A percentile compares a stretch with the other conserved stretches of the same genome.
Evolutionary conservation across 2,797 vertebrate species (phyloP).

Genomic region (Falco naumanni): DNA sequence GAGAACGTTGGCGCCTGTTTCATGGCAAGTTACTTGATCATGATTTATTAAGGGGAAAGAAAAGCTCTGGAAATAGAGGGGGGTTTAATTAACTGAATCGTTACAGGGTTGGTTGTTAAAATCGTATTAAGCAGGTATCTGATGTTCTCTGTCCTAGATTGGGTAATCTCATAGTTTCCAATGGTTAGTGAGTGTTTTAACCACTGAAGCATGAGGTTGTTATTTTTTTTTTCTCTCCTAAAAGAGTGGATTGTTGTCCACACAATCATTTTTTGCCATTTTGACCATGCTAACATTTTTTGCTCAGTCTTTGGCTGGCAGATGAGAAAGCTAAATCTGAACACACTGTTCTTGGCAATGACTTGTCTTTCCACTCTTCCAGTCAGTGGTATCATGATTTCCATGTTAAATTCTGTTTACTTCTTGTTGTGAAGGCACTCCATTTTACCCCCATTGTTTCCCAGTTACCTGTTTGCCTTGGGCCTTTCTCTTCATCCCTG

Average conservation of each 20-base stretch:
- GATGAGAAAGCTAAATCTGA: slow-evolving; percentile 61
- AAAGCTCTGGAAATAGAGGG: not conserved
- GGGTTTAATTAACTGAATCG: not conserved
- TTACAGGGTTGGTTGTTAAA: not conserved
- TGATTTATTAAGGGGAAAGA: not conserved
- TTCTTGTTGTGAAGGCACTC: not conserved
- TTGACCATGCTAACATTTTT: slow-evolving; percentile 63
- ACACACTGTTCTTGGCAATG: slow-evolving; percentile 60
- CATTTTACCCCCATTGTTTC: not conserved
- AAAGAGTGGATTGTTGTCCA: slow-evolving; percentile 41
- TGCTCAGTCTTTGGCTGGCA: slow-evolving; percentile 50
- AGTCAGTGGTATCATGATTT: slow-evolving; percentile 29
- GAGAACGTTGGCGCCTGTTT: no score
- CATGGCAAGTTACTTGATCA: not conserved
- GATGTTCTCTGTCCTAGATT: not conserved
- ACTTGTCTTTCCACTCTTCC: slow-evolving; percentile 23
- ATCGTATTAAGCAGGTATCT: not conserved
- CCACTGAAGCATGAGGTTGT: slow-evolving; percentile 58
- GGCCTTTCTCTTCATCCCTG: not conserved
- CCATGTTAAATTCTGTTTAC: not conserved
- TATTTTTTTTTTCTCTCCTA: not conserved
- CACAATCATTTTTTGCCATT: slow-evolving; percentile 46
- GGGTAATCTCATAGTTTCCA: slow-evolving; percentile 65
- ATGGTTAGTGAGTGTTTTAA: slow-evolving; percentile 32
- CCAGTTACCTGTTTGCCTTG: not conserved